Evolutionary conservation across 1,140 invertebrate genomes (phyloP).

Genomic region (Leptopilina boulardi): DNA sequence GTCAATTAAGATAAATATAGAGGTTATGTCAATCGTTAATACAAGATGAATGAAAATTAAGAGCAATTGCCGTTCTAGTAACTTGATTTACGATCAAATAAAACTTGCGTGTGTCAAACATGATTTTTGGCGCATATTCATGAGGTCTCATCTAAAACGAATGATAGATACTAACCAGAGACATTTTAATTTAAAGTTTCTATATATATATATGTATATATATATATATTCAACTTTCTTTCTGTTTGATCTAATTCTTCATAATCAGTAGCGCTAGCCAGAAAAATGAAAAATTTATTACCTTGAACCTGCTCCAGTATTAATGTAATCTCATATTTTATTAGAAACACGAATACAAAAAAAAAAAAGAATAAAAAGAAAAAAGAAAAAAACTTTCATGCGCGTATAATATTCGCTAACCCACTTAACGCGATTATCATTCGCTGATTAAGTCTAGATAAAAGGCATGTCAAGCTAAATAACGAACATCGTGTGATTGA

Average conservation of each 20-base stretch:
- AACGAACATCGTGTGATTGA: neutral
- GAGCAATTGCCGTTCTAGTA: too few species aligned
- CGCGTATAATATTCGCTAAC: constrained; percentile 10
- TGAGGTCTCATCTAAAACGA: neutral
- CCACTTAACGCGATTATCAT: constrained; percentile 30
- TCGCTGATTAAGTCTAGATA: constrained; percentile 30
- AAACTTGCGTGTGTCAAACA: neutral
- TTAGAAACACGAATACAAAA: neutral
- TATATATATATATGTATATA: neutral
- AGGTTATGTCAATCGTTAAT: too few species aligned
- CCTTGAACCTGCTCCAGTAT: constrained; percentile 17
- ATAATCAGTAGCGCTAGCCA: neutral
- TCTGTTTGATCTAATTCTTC: constrained; percentile 15
- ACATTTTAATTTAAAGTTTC: neutral
- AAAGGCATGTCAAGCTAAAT: constrained; percentile 12
- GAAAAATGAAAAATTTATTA: constrained; percentile 22
- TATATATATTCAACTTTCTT: neutral
- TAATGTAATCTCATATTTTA: constrained; percentile 26
- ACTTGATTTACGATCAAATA: neutral
- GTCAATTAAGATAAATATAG: too few species aligned
- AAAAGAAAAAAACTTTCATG: constrained; percentile 12
- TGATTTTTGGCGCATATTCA: neutral
- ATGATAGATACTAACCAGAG: neutral
- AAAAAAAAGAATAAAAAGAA: neutral
- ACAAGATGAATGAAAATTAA: too few species aligned